A percentile compares a stretch with the other conserved stretches of the same genome.
These are phyloP conservation scores for Argynnis bischoffii DNA, from an alignment of 2,888 invertebrate species.

Conservation along the genomic window DNA sequence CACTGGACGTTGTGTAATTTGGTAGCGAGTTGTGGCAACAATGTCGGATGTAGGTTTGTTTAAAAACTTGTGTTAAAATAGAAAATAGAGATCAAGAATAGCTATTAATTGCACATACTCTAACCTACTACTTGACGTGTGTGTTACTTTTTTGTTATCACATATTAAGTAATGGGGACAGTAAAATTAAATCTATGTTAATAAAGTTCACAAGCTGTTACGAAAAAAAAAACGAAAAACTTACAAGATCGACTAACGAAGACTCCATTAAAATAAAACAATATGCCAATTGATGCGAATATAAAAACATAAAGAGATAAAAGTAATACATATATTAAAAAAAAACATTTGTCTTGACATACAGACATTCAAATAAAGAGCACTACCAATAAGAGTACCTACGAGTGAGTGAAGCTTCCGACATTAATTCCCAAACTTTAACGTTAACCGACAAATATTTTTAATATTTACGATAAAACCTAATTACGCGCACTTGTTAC, in stretches of 20 bases:
- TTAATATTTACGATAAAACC: neutral
- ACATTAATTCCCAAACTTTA: no score
- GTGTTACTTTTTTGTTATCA: no score
- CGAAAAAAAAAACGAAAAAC: no score
- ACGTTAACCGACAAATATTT: neutral
- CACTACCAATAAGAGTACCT: neutral
- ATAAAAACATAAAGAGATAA: no score
- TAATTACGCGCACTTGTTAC: neutral
- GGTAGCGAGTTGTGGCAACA: slow-evolving; percentile 7
- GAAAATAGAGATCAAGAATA: slow-evolving; percentile 10
- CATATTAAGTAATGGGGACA: no score
- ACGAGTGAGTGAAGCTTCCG: neutral
- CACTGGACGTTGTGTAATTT: slow-evolving; percentile 16
- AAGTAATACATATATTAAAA: neutral
- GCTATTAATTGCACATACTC: no score
- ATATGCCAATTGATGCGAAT: no score
- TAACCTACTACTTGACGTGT: no score
- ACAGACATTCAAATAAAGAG: neutral
- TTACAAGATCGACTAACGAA: no score
- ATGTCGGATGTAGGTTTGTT: slow-evolving; percentile 10
- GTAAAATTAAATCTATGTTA: no score
- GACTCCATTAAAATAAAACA: no score
- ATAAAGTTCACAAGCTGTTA: no score
- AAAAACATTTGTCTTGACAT: neutral
- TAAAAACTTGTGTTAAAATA: slow-evolving; percentile 4